Conservation (phyloP, 1,140 invertebrate species). For the Stegodyphus dumicola region DNA sequence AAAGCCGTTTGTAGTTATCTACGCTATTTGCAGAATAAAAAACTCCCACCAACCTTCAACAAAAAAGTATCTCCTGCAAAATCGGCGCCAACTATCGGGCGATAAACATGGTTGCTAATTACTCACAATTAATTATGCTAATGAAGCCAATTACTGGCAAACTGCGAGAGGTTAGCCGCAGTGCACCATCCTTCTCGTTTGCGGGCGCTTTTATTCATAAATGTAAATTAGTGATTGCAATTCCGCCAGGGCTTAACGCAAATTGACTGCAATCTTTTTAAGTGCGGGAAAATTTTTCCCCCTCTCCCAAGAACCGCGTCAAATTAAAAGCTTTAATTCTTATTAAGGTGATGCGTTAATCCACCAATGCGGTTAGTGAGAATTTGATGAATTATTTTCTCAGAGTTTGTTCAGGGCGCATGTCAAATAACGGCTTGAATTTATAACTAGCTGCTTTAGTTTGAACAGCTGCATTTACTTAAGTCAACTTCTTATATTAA, state of each 20-base stretch:
- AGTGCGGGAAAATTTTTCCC: conserved; percentile 8
- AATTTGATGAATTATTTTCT: conserved; percentile 52
- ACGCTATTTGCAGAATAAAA: no score
- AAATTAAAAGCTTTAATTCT: conserved; percentile 54
- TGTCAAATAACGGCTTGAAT: no score
- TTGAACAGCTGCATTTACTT: no score
- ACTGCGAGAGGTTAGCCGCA: conserved; percentile 50
- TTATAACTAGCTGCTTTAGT: no score
- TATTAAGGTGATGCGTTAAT: conserved; percentile 55
- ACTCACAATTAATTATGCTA: conserved; percentile 59
- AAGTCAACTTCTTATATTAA: no score
- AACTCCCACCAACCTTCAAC: no score
- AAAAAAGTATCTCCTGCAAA: no score
- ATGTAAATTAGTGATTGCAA: conserved; percentile 36
- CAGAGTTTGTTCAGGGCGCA: no score
- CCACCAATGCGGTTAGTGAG: conserved; percentile 29
- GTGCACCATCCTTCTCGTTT: conserved; percentile 19
- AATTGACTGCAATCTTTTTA: conserved; percentile 44
- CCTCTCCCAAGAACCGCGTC: conserved; percentile 3
- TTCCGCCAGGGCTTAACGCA: conserved; percentile 36
- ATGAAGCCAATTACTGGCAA: conserved; percentile 45
- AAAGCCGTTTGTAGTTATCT: no score
- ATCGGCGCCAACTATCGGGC: no score
- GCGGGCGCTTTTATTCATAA: conserved; percentile 44
- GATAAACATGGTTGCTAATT: conserved; percentile 48